Evolutionary conservation across 2,888 invertebrate species (phyloP), one percentile per base, ranked within the genome.

Genomic region (Campoplex capitator): DNA sequence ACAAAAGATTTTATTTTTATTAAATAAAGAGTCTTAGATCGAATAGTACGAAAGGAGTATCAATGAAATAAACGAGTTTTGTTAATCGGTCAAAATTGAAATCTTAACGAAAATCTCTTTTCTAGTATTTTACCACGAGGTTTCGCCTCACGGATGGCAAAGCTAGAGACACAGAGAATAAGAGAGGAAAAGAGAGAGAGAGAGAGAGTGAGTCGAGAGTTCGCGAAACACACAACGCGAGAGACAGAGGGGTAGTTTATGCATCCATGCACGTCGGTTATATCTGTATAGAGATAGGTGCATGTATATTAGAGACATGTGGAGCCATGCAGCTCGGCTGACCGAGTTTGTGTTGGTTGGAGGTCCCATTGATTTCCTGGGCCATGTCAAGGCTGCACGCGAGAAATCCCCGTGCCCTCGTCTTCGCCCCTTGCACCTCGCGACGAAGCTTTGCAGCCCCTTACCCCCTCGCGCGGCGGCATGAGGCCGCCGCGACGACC

Each of bases 301-400:
- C 7, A 70, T 79, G 56, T 68, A 78, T 38, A 70, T 54, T 58
- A 56, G 32, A 68, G 82, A 79, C 65, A 75, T 74, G 85, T 83
- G 86, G 86, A 86, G 84, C 80, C 87, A 85, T 88, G 88, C 88
- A 88, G 89, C 89, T 88, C 86, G 90, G 91, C 89, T 92, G 92
- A 92, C 92, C 92, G 92, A 93, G 93, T 93, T 93, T 92, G 91
- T 91, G 92, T 92, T 91, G 89, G 92, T 92, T 93, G 93, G 94
- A 93, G 94, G 94, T 94, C 94, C 94, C 94, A 94, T 94, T 94
- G 94, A 94, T 94, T 94, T 94, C 93, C 92, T 93, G 91, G 92
- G 92, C 93, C 94, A 93, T 94, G 94, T 94, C 94, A 94, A 94
- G 94, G 94, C 94, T 93, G 94, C 94, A 93, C 94, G 93, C 94